phyloP scores from a whole-genome alignment of 2,113 vertebrate genomes.

The Petromus typicus region DNA sequence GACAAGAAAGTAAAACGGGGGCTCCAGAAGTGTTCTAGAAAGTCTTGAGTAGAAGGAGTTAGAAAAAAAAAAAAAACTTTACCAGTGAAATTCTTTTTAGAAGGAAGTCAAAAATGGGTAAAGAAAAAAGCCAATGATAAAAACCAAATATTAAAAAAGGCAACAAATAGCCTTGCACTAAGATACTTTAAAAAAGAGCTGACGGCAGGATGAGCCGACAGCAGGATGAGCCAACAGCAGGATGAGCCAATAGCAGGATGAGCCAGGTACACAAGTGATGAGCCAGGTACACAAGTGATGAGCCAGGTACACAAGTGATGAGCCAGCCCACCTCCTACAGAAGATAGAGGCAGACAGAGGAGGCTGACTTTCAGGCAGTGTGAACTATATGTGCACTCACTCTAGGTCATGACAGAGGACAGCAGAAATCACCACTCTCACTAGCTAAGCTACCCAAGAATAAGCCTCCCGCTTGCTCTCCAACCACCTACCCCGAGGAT shows the following conservation, averaged over 20 bases:
- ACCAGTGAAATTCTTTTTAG: neutral
- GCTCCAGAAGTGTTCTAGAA: neutral
- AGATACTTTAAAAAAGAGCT: neutral
- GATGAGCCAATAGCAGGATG: too few species aligned
- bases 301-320: neutral
- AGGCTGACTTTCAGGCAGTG: neutral
- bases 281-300: too few species aligned
- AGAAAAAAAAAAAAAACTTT: neutral
- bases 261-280: neutral
- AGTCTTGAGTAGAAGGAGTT: neutral
- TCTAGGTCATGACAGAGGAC: neutral
- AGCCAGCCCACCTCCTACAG: neutral
- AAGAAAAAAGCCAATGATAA: neutral
- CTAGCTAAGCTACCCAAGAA: neutral
- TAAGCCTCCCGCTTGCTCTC: neutral
- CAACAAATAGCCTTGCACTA: neutral
- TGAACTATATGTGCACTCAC: neutral
- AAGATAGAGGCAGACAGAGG: neutral
- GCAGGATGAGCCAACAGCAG: too few species aligned
- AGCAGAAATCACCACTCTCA: neutral
- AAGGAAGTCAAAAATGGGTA: neutral
- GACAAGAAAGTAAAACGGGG: neutral
- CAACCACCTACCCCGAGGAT: neutral
- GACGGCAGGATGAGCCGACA: neutral
- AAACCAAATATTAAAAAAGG: neutral